Base-by-base conservation (phyloP, 2,113 vertebrate species). In the Mionectes macconnelli region DNA sequence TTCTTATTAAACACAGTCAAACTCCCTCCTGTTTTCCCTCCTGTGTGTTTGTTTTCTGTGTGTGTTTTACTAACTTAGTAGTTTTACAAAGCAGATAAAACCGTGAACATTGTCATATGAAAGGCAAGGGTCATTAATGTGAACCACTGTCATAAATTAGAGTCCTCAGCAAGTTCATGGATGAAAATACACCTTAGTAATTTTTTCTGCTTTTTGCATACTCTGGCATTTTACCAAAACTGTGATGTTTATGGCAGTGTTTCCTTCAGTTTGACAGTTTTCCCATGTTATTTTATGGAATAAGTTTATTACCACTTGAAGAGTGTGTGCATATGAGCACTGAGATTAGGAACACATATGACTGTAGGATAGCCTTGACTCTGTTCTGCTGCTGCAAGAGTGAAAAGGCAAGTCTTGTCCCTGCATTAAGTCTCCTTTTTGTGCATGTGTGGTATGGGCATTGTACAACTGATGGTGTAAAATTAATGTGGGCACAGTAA, bases 331-430 rank as follows among this genome's bases (percentile, higher is more conserved):
- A 1, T 22, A 30, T 87, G 40, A 74, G 37, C n/a, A 8, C 19
- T 21, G 57, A 63, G 40, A 23, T 64, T 5, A 44, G 33, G 62
- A 17, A 14, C 22, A 1, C 1, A 2, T 33, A 16, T 1, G 3
- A 7, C 49, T 47, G 35, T 19, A 42, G 67, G 30, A 5, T 5
- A 68, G n/a, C 35, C 13, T 56, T 30, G 18, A 20, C 20, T 82
- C 50, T 49, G 42, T 60, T 77, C 74, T 78, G 33, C 40, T 87
- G 37, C 68, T 74, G 50, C 5, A 72, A 69, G 84, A 80, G 31
- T 25, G 1, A 39, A 45, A 75, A 72, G 10, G 21, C 73, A 56
- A 40, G 19, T 40, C 30, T 37, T 60, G 21, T 24, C 30, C 39
- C 44, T 73, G 49, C 33, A 5, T 8, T 50, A 42, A n/a, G 35